These are phyloP conservation scores for Agrochola lota DNA, from an alignment of 2,888 invertebrate species.

Conservation along the genomic window DNA sequence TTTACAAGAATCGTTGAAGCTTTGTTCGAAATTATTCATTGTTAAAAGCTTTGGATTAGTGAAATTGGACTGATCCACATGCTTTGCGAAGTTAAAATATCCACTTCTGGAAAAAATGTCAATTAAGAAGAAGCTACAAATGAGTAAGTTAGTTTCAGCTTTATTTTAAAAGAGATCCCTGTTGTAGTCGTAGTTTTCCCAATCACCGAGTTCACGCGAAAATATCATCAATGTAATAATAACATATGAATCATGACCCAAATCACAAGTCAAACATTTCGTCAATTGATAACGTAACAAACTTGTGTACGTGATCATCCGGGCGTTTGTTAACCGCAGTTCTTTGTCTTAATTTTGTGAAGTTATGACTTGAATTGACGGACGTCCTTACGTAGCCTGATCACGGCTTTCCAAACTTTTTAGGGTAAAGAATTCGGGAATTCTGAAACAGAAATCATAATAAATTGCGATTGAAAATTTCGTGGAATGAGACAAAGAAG, in stretches of 20 bases:
- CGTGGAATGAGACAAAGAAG: not conserved
- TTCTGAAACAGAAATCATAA: constrained; percentile 10
- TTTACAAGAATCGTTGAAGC: constrained; percentile 1
- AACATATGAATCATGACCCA: not conserved
- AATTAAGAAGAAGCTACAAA: too few species aligned
- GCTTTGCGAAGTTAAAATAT: not conserved
- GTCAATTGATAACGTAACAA: constrained; percentile 18
- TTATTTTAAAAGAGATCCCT: not conserved
- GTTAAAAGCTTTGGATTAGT: constrained; percentile 5
- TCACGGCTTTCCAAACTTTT: constrained; percentile 22
- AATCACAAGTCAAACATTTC: constrained; percentile 7
- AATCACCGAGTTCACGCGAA: not conserved
- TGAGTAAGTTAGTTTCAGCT: not conserved
- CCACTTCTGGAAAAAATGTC: not conserved
- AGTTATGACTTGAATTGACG: not conserved
- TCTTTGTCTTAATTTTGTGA: constrained; percentile 9
- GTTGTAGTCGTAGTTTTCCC: not conserved
- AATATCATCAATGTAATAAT: not conserved
- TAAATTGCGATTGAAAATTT: not conserved
- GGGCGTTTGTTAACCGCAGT: not conserved
- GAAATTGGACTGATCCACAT: not conserved
- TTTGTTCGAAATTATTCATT: not conserved
- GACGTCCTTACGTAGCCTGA: not conserved
- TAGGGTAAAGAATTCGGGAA: not conserved
- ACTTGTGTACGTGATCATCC: constrained; percentile 21